A percentile compares a stretch with the other conserved stretches of the same genome.
phyloP scores from a whole-genome alignment of 2,113 vertebrate species.

The Ahaetulla prasina region DNA sequence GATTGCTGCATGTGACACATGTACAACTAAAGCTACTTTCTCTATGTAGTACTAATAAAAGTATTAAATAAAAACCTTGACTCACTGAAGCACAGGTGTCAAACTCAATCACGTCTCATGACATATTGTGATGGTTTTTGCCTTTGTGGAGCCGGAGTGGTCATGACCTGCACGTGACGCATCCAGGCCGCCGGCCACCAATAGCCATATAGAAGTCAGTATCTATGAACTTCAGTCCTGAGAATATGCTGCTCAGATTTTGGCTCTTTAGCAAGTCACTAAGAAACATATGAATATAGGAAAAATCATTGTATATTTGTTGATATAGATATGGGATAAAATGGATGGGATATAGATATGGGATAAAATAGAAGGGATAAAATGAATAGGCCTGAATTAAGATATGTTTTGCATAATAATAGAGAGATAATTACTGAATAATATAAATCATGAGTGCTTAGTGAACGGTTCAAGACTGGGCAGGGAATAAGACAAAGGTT shows the following conservation, averaged over 20 bases:
- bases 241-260: not conserved
- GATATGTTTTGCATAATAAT: not conserved
- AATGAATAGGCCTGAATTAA: not conserved
- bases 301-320: not conserved
- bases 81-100: not conserved
- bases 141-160: too few species aligned
- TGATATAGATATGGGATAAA: not conserved
- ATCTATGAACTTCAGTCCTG: not conserved
- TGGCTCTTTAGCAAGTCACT: not conserved
- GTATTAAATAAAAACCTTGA: not conserved
- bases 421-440: not conserved
- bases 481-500: not conserved
- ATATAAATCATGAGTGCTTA: not conserved
- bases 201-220: not conserved
- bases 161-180: too few species aligned
- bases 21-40: not conserved
- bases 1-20: not conserved
- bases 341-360: too few species aligned
- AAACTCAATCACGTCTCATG: too few species aligned
- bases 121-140: too few species aligned
- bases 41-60: not conserved
- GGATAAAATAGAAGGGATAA: too few species aligned
- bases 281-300: not conserved
- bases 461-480: not conserved
- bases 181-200: fast-evolving